These are phyloP conservation scores for Dryocosmus kuriphilus DNA, from an alignment of 2,888 invertebrate species.

Conservation along the genomic window DNA sequence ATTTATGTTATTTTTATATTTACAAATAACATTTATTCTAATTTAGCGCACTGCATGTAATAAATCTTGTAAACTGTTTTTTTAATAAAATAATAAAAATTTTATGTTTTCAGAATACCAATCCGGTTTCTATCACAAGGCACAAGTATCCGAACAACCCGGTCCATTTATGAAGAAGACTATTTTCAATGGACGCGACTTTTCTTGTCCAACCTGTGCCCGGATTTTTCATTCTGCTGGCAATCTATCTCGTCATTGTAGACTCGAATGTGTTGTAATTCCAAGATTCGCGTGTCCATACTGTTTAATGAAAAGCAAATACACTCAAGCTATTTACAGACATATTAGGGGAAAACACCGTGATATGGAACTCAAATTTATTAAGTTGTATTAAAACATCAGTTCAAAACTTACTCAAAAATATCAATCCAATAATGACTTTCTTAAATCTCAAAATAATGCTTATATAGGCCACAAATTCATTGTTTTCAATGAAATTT, in stretches of 20 bases:
- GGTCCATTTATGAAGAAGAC: slow-evolving; percentile 23
- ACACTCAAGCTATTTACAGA: slow-evolving; percentile 62
- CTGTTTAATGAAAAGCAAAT: slow-evolving; percentile 70
- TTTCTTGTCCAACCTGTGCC: slow-evolving; percentile 66
- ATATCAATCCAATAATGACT: not conserved
- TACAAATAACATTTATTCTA: not conserved
- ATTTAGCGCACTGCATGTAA: slow-evolving; percentile 12
- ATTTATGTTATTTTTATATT: not conserved
- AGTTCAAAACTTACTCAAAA: not conserved
- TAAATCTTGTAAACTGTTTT: not conserved
- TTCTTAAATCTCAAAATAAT: not conserved
- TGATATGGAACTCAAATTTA: slow-evolving; percentile 63
- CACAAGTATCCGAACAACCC: not conserved
- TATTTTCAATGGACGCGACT: slow-evolving; percentile 53
- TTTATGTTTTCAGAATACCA: slow-evolving; percentile 29
- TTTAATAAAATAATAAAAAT: not conserved
- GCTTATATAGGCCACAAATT: not conserved
- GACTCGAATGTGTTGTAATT: slow-evolving; percentile 66
- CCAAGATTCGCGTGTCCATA: slow-evolving; percentile 73
- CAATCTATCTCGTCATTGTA: slow-evolving; percentile 67
- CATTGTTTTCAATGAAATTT: not conserved
- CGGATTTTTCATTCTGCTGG: slow-evolving; percentile 64
- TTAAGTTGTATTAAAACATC: slow-evolving; percentile 64
- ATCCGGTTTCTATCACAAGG: slow-evolving; percentile 3
- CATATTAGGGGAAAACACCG: slow-evolving; percentile 66